Conservation (phyloP, 2,888 invertebrate species). For the Chloromyia formosa region DNA sequence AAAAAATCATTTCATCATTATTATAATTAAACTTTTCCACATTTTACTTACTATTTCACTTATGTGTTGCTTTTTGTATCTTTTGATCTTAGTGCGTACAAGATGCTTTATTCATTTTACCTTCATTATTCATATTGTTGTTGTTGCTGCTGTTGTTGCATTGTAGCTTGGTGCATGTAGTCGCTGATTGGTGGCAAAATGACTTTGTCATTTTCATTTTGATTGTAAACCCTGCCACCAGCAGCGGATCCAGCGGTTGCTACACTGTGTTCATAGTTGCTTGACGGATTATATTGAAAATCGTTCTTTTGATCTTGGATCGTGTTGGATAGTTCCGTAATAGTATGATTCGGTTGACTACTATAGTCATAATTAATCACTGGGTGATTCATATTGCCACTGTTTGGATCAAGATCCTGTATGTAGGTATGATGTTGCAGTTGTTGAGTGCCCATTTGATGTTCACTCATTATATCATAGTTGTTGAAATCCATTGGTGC, state of each 20-base stretch:
- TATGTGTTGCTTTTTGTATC: constrained; percentile 6
- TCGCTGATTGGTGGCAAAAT: constrained; percentile 61
- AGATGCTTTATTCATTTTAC: constrained; percentile 30
- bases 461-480: constrained; percentile 58
- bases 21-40: constrained; percentile 20
- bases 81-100: constrained; percentile 28
- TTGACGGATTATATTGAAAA: constrained; percentile 47
- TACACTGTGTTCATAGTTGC: constrained; percentile 54
- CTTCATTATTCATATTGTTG: constrained; percentile 57
- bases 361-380: constrained; percentile 50
- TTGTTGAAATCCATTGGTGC: constrained; percentile 62
- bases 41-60: constrained; percentile 22
- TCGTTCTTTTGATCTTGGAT: constrained; percentile 46
- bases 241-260: constrained; percentile 50
- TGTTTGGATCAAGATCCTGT: constrained; percentile 49
- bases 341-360: constrained; percentile 49
- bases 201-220: constrained; percentile 48
- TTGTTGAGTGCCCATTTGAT: constrained; percentile 49
- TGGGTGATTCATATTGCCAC: constrained; percentile 47
- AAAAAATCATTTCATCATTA: constrained; percentile 35
- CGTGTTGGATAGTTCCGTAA: constrained; percentile 52
- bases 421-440: constrained; percentile 53
- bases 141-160: constrained; percentile 38
- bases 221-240: constrained; percentile 45
- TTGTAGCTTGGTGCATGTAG: constrained; percentile 59